Base-by-base conservation (phyloP, 2,797 vertebrate genomes). In the Denticeps clupeoides region DNA sequence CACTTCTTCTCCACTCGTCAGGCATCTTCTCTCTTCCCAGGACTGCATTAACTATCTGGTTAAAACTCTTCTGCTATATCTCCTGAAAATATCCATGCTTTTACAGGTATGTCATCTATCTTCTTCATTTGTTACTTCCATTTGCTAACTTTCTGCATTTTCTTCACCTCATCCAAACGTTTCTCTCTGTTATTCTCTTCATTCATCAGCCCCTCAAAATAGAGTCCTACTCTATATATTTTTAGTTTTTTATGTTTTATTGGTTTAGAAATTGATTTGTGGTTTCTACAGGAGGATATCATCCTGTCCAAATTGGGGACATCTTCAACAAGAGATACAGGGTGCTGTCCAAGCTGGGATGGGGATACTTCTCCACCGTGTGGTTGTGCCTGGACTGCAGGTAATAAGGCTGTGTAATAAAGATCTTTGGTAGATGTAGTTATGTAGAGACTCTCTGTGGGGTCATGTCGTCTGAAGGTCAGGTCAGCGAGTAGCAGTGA, bases 331-430 rank as follows among this genome's bases (percentile, higher is more conserved):
- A 47, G 1, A 75, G 28, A 52, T 91, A 89, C 69, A 79, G 79
- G 57, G 87, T 84, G 64, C 57, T 85, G 33, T 64, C 57, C 5
- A 80, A 85, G 51, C 79, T 91, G 2, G 87, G 89, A 10, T 83
- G 79, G 18, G 86, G 87, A 0, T 47, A 80, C 59, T 92, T 87
- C 58, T 82, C 87, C 29, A 90, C 87, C 0, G 87, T 92, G 18
- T 90, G 89, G 88, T 72, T 87, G 56, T 91, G 88, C 55, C 62
- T 71, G 55, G 89, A 92, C 63, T 71, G 70, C 59, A 73, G 65
- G 80, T 80, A 51, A 2, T 27, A 7, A 37, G 5, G 10, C 11
- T 41, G 8, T 3, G 25, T n/a, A n/a, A n/a, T n/a, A n/a, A n/a
- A n/a, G n/a, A 27, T 16, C 7, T 5, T 12, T 16, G 23, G 27